These are phyloP conservation scores for Chloropsis hardwickii DNA, from an alignment of 2,113 vertebrate species.

Conservation along the genomic window DNA sequence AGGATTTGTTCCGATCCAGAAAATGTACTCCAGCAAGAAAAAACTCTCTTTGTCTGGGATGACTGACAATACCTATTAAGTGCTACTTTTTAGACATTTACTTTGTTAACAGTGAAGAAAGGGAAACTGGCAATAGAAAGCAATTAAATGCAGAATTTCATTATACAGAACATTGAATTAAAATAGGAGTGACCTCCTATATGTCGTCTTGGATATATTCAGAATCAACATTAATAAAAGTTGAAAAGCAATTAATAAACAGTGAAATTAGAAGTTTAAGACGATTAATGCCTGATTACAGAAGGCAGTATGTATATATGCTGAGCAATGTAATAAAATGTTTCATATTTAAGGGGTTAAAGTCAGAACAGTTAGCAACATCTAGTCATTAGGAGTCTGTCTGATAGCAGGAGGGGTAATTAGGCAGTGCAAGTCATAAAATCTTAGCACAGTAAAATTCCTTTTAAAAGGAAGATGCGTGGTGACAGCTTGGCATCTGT, in stretches of 20 bases:
- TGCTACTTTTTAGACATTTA: neutral
- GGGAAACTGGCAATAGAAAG: neutral
- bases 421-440: neutral
- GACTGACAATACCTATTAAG: conserved; percentile 5
- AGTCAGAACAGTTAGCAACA: conserved; percentile 32
- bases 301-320: neutral
- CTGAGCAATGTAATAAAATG: conserved; percentile 10
- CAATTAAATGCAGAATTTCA: neutral
- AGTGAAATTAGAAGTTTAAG: neutral
- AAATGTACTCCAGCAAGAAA: neutral
- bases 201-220: neutral
- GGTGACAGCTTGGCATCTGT: neutral
- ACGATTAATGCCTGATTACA: neutral
- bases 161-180: neutral
- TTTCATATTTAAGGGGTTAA: conserved; percentile 51
- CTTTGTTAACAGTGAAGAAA: neutral
- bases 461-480: neutral
- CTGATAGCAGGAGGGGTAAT: neutral
- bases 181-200: neutral
- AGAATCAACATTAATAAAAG: neutral
- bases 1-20: neutral
- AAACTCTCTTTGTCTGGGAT: neutral
- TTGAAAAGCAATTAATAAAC: neutral
- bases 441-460: neutral
- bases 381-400: conserved; percentile 28